These are phyloP conservation scores for Sander vitreus DNA, from an alignment of 2,113 vertebrate genomes.

Conservation along the genomic window DNA sequence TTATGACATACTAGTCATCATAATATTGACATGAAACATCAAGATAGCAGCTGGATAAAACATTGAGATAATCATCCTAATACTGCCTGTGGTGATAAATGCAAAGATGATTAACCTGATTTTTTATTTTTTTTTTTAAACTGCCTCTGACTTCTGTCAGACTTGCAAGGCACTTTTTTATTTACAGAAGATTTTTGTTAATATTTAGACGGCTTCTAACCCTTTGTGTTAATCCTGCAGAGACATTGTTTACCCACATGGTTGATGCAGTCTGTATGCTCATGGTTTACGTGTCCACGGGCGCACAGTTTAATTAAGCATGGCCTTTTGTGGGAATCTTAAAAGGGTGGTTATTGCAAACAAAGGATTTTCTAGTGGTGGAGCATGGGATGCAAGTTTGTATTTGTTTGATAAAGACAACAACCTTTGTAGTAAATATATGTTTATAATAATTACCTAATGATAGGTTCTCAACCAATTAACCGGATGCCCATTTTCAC, in stretches of 20 bases:
- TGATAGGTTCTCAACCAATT: background rate
- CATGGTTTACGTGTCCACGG: background rate
- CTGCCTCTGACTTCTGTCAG: constrained; percentile 11
- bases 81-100: constrained; percentile 61
- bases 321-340: background rate
- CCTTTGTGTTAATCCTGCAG: constrained; percentile 17
- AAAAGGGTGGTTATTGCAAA: background rate
- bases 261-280: constrained; percentile 31
- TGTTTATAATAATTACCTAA: background rate
- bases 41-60: constrained; percentile 49
- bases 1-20: constrained; percentile 8
- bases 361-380: background rate
- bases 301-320: constrained; percentile 18
- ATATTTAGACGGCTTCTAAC: background rate
- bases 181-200: constrained; percentile 23
- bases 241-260: constrained; percentile 23
- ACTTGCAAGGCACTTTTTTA: constrained; percentile 7
- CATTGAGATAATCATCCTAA: constrained; percentile 48
- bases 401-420: background rate
- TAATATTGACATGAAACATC: constrained; percentile 60
- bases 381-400: background rate
- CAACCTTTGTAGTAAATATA: background rate
- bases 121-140: background rate
- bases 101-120: constrained; percentile 53
- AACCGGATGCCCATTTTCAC: background rate